These are phyloP conservation scores for Epizoanthus scotinus DNA, from an alignment of 92 coral and sea anemone genomes.

Conservation along the genomic window DNA sequence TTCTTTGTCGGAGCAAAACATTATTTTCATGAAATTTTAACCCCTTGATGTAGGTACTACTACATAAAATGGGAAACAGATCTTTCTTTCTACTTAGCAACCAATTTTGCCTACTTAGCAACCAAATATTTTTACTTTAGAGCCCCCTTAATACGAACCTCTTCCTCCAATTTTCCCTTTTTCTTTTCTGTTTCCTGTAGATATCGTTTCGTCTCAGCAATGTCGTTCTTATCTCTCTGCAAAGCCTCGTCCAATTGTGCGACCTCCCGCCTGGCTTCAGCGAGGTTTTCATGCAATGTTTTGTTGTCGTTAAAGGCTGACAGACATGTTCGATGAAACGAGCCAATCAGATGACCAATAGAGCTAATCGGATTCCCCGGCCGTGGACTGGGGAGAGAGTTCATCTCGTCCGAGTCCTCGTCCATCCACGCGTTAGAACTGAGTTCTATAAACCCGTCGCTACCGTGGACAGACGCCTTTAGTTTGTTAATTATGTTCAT, in stretches of 20 bases:
- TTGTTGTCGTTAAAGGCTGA: constrained; percentile 73
- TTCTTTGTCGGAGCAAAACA: too few species aligned
- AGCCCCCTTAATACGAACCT: constrained; percentile 27
- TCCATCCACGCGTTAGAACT: constrained; percentile 47
- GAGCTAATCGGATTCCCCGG: constrained; percentile 51
- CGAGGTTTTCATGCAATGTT: constrained; percentile 57
- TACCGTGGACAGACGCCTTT: constrained; percentile 66
- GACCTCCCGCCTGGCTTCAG: constrained; percentile 48
- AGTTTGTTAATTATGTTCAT: constrained; percentile 75
- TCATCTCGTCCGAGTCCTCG: constrained; percentile 49
- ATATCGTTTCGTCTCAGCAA: constrained; percentile 71
- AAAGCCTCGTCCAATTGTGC: constrained; percentile 64
- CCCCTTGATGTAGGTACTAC: too few species aligned
- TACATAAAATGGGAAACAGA: too few species aligned
- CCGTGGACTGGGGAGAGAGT: constrained; percentile 48
- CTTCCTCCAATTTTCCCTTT: constrained; percentile 74
- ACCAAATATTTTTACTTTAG: too few species aligned
- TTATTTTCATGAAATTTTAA: too few species aligned
- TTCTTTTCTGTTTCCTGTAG: constrained; percentile 73
- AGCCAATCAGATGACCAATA: constrained; percentile 63
- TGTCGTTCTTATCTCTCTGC: constrained; percentile 57
- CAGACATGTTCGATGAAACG: constrained; percentile 77
- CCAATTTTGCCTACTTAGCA: too few species aligned
- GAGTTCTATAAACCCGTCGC: constrained; percentile 63
- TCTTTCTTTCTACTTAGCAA: too few species aligned